phyloP scores from a whole-genome alignment of 1,140 invertebrate genomes.

The Hydropsyche tenuis region DNA sequence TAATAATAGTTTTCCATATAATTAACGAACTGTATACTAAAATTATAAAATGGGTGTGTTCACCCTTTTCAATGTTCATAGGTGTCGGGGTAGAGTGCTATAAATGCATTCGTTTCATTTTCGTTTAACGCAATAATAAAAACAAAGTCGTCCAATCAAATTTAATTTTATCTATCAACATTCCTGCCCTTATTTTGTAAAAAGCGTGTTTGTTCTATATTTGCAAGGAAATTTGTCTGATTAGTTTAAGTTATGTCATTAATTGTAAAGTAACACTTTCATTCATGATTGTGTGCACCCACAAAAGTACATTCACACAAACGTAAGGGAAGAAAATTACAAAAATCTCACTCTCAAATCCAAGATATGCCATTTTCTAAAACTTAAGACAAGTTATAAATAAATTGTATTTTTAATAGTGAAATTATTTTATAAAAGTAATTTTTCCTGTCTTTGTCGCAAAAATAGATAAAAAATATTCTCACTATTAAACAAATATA shows the following conservation, averaged over 20 bases:
- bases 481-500: constrained; percentile 27
- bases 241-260: constrained; percentile 14
- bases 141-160: constrained; percentile 39
- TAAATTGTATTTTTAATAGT: constrained; percentile 34
- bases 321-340: not conserved
- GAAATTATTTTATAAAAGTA: constrained; percentile 27
- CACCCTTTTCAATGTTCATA: not conserved
- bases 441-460: not conserved
- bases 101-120: constrained; percentile 15
- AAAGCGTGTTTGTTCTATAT: constrained; percentile 21
- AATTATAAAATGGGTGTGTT: no score
- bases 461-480: constrained; percentile 20
- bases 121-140: constrained; percentile 33
- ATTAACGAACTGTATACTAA: no score
- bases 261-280: constrained; percentile 5
- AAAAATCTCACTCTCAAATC: constrained; percentile 2
- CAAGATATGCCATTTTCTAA: constrained; percentile 10
- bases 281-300: not conserved
- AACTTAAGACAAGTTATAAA: not conserved
- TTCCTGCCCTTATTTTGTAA: constrained; percentile 38
- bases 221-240: constrained; percentile 20
- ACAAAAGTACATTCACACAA: not conserved
- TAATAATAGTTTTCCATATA: no score
- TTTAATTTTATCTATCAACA: constrained; percentile 36
- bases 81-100: constrained; percentile 30